These are phyloP conservation scores for Conus canariensis DNA, from an alignment of 2,888 invertebrate species.

Conservation along the genomic window DNA sequence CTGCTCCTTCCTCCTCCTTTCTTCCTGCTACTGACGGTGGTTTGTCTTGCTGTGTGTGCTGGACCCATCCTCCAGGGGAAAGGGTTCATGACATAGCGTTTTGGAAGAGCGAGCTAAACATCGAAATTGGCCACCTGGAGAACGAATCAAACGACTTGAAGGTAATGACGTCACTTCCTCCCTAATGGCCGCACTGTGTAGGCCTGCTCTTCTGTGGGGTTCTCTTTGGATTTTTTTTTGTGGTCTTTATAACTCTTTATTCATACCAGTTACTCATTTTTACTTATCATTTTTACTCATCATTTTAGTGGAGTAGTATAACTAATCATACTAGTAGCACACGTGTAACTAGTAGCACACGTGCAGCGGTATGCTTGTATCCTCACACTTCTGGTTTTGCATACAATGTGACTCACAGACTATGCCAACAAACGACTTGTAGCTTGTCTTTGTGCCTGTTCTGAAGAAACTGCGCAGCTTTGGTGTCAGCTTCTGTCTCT, in stretches of 20 bases:
- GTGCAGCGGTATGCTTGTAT: background rate
- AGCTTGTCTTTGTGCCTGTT: background rate
- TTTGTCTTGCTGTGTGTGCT: background rate
- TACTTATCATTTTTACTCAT: background rate
- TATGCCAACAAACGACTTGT: no score
- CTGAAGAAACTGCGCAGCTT: background rate
- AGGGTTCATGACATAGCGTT: constrained; percentile 73
- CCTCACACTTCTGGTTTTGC: background rate
- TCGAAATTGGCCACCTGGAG: constrained; percentile 90
- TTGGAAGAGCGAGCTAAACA: constrained; percentile 84
- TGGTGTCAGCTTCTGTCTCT: background rate
- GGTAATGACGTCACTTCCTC: constrained; percentile 56
- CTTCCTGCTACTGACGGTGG: background rate
- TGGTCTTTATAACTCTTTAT: no score
- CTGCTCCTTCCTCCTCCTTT: background rate
- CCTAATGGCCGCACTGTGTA: background rate
- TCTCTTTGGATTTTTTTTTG: background rate
- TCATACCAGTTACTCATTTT: background rate
- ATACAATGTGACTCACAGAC: background rate
- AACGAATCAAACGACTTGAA: constrained; percentile 82
- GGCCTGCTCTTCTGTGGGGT: background rate
- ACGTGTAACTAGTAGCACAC: background rate
- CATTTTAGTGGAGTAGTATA: background rate
- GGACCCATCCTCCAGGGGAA: constrained; percentile 61
- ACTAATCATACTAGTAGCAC: background rate